Base-by-base conservation (phyloP, 2,888 invertebrate genomes). In the Erebia ligea region DNA sequence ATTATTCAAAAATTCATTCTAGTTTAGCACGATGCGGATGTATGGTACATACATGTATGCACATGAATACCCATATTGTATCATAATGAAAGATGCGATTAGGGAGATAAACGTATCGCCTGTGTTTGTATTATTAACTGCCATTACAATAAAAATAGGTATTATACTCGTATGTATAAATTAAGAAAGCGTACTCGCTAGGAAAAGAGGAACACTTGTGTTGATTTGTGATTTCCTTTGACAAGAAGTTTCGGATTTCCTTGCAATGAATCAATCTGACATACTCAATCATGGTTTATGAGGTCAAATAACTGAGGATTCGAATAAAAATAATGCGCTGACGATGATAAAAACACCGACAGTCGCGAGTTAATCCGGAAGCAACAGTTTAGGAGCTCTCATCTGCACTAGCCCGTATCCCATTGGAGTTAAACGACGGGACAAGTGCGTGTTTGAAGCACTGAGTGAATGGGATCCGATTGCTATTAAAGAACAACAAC, bases 321-420 rank as follows among this genome's bases (percentile, higher is more conserved):
- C 34, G 50, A 63, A 64, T 52, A 11, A 25, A 34, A 64, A 34
- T 54, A 64, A 52, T 52, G 34, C 50, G 45, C 61, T 15, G 45
- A 62, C 48, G 45, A 62, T 62, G 45, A 62, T 48, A 64, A 40
- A 64, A 64, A 66, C 54, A 57, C 68, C 70, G 73, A 71, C 68
- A 69, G 66, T 54, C 63, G 65, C 70, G 63, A 66, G 64, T 72
- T 71, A 73, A 69, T 71, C 75, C 76, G 77, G 77, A 77, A 76
- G 74, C 77, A 66, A 70, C 69, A 76, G 73, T 76, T 75, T 73
- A 76, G 74, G 74, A 70, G 68, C 50, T 74, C 69, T 72, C 72
- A 67, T 68, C 71, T 69, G 67, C 52, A 69, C 59, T 67, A 66
- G 73, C 75, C 71, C 74, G 75, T 74, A 71, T 67, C 58, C 67